Conservation (phyloP, 2,888 invertebrate genomes). For the Calameuta filiformis region DNA sequence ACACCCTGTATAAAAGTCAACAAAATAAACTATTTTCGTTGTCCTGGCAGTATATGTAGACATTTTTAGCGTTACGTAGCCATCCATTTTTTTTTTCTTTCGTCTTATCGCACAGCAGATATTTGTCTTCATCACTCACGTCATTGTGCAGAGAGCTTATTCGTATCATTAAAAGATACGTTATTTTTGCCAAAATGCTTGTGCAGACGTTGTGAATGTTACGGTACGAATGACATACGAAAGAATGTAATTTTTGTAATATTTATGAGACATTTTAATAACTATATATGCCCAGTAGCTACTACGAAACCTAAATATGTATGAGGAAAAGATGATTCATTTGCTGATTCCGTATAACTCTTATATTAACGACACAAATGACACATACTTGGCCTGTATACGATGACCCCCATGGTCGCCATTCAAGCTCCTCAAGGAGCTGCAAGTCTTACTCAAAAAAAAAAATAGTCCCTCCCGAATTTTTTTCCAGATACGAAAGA, state of each 20-base stretch:
- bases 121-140: background rate
- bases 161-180: background rate
- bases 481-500: background rate
- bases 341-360: background rate
- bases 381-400: constrained; percentile 60
- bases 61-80: background rate
- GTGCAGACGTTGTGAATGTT: background rate
- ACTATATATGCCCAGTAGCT: background rate
- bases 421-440: constrained; percentile 41
- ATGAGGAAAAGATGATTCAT: background rate
- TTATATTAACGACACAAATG: background rate
- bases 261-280: background rate
- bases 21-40: background rate
- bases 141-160: background rate
- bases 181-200: background rate
- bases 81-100: background rate
- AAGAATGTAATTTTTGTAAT: background rate
- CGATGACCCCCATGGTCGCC: constrained; percentile 62
- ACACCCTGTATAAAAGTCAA: background rate
- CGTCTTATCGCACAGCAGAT: background rate
- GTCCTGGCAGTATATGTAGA: background rate
- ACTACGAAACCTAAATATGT: background rate
- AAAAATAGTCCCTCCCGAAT: background rate
- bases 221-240: background rate
- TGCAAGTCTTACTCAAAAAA: background rate